Evolutionary conservation across 1,140 invertebrate genomes (phyloP), one percentile per base, ranked within the genome.

Genomic region (Paraescarpia echinospica): DNA sequence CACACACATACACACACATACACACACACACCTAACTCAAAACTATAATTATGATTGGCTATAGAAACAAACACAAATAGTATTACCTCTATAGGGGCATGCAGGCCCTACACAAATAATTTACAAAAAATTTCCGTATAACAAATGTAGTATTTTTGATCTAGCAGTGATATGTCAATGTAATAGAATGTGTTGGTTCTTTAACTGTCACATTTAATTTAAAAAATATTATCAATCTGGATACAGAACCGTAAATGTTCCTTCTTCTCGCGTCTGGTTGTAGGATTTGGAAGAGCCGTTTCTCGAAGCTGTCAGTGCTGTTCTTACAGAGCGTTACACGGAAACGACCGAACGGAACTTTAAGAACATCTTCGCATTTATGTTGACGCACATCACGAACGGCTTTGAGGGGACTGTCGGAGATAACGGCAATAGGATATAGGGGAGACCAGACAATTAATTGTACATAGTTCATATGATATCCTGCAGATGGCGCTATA

Each of bases 271-370:
- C 35, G 33, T 90, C 1, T 90, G 35, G 4, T 90, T 90, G 27
- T 31, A 90, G 90, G 90, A 34, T 34, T 34, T 90, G 90, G 90
- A 90, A 31, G 90, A 90, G 90, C 90, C 90, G 90, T 90, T 90
- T n/a, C 34, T 90, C 35, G 90, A 90, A 90, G 22, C 90, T n/a
- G 90, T 90, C 18, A 22, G 18, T 22, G 90, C 35, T 14, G 35
- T 41, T 33, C 90, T 90, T 18, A 31, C 34, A 34, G 90, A 90
- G 14, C 34, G 90, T 18, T 90, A 34, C 35, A 90, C 90, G 33
- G 90, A 8, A 34, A 12, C 90, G 14, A 90, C 90, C 18, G 90
- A 90, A 41, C 90, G 35, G 90, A 90, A 90, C 90, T 90, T 90
- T 90, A 90, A 41, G 90, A 90, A 90, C 59, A 77, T 77, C 9